phyloP scores from a whole-genome alignment of 2,797 vertebrate species.

The Poeciliopsis infans region DNA sequence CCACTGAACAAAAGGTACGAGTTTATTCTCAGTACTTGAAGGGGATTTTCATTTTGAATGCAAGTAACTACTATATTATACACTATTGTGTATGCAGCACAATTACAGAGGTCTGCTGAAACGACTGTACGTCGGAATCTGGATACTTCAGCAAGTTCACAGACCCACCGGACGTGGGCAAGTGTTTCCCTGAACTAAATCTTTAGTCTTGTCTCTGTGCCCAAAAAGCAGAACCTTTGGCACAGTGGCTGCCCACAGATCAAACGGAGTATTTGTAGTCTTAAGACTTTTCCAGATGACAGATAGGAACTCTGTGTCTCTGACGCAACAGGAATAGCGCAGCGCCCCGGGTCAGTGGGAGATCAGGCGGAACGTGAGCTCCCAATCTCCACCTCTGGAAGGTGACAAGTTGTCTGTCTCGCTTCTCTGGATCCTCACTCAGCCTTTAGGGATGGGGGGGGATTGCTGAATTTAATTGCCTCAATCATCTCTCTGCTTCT shows the following conservation, averaged over 20 bases:
- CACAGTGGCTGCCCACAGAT: slow-evolving; percentile 15
- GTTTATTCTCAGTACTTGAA: neutral
- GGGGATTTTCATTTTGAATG: neutral
- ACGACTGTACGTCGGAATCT: neutral
- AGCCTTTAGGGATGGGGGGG: neutral
- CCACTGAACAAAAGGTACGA: neutral
- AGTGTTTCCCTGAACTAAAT: slow-evolving; percentile 12
- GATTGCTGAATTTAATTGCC: slow-evolving; percentile 30
- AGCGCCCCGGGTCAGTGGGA: slow-evolving; percentile 24
- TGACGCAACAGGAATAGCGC: slow-evolving; percentile 26
- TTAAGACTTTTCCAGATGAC: slow-evolving; percentile 31
- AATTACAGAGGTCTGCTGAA: neutral
- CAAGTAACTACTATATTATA: neutral
- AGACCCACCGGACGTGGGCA: neutral
- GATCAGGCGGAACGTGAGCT: slow-evolving; percentile 45
- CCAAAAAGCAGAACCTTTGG: slow-evolving; percentile 4
- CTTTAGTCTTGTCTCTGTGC: slow-evolving; percentile 27
- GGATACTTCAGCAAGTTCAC: slow-evolving; percentile 13
- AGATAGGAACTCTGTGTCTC: slow-evolving; percentile 30
- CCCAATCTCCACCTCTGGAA: slow-evolving; percentile 30
- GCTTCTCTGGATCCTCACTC: slow-evolving; percentile 21
- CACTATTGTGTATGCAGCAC: neutral
- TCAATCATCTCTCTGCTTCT: slow-evolving; percentile 33
- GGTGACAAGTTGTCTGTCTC: slow-evolving; percentile 9
- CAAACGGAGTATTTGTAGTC: slow-evolving; percentile 38